These are phyloP conservation scores for Aurelia sp. DNA, from an alignment of 30 jellyfish, hydroid and myxozoan species.

Conservation along the genomic window DNA sequence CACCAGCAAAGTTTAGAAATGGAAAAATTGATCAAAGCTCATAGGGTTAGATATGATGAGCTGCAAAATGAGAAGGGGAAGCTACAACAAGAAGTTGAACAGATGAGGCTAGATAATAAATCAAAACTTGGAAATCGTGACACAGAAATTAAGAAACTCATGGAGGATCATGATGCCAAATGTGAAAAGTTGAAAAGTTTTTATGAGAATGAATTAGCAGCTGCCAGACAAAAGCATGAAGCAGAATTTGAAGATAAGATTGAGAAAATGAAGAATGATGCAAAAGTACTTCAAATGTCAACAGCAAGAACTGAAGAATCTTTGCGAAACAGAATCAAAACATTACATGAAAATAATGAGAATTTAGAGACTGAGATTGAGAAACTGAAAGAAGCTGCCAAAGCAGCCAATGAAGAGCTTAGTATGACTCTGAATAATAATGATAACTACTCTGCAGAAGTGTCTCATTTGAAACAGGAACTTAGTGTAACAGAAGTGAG, in stretches of 20 bases:
- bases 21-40: slow-evolving; percentile 78
- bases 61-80: slow-evolving; percentile 46
- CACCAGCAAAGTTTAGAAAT: slow-evolving; percentile 71
- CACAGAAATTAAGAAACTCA: slow-evolving; percentile 43
- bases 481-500: slow-evolving; percentile 49
- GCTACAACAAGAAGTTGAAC: slow-evolving; percentile 39
- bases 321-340: slow-evolving; percentile 34
- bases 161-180: slow-evolving; percentile 72
- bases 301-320: slow-evolving; percentile 54
- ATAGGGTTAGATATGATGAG: slow-evolving; percentile 72
- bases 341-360: slow-evolving; percentile 46
- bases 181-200: slow-evolving; percentile 69
- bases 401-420: slow-evolving; percentile 37
- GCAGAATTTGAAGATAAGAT: slow-evolving; percentile 10
- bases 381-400: slow-evolving; percentile 12
- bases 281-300: slow-evolving; percentile 26
- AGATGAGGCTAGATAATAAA: slow-evolving; percentile 6
- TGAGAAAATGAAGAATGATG: slow-evolving; percentile 58
- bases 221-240: slow-evolving; percentile 56
- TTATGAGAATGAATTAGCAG: slow-evolving; percentile 78
- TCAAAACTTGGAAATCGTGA: slow-evolving; percentile 22
- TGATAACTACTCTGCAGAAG: slow-evolving; percentile 50
- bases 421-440: slow-evolving; percentile 46
- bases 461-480: slow-evolving; percentile 54
- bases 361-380: slow-evolving; percentile 28